Evolutionary conservation across 2,888 invertebrate species (phyloP), one percentile per base, ranked within the genome.

Genomic region (Mechanitis messenoides): DNA sequence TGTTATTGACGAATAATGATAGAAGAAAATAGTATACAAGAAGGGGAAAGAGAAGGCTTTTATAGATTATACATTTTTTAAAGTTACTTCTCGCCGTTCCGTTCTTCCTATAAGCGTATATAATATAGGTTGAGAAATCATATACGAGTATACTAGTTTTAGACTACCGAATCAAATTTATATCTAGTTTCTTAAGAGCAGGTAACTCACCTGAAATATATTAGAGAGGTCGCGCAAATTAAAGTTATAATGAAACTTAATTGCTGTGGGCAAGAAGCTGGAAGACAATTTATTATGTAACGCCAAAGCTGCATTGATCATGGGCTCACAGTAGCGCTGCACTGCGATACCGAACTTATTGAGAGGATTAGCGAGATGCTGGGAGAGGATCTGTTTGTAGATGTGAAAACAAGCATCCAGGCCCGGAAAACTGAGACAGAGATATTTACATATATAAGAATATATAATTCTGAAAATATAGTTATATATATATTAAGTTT

Each of bases 161-260:
- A 42, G 42, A 11, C 42, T 11, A 42, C 9, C 42, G 9, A 42
- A 42, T 9, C 7, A 42, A 42, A 42, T 9, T 9, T 1, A 9
- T 3, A 42, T 42, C 9, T 42, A 42, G 11, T 42, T 42, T 42
- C 42, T 9, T 0, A 42, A 42, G 11, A 42, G 7, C 11, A 42
- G 9, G 9, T 9, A 9, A 57, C 62, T 80, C 84, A 96, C 96
- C 92, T 97, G 97, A 83, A 97, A 98, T 69, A 98, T 95, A 78
- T 97, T 98, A 1, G 97, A 95, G 61, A 98, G 90, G 83, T 98
- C 98, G 62, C 98, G 91, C 59, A 98, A 87, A 81, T 98, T 98
- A 84, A 98, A 98, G 64, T 95, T 92, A 76, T 98, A 98, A 81
- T 98, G 98, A 81, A 98, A 98, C 85, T 97, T 98, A 70, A 96